Evolutionary conservation across 2,113 vertebrate species (phyloP).

Genomic region (Salvelinus namaycush): DNA sequence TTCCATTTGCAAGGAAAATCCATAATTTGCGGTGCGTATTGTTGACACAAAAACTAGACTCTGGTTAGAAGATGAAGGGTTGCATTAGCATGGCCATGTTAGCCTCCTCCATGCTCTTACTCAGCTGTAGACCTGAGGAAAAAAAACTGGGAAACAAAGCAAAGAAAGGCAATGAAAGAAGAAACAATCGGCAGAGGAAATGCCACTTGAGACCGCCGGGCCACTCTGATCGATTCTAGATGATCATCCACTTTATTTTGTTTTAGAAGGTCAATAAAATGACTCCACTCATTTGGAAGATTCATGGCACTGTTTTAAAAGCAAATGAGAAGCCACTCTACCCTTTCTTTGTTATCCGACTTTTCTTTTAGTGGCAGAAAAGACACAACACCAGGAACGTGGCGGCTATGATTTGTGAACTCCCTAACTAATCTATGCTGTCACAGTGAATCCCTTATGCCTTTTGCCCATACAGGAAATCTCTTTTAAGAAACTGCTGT

Average conservation of each 20-base stretch:
- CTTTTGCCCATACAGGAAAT: not conserved
- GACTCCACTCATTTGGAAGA: slow-evolving; percentile 20
- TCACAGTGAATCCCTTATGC: no score
- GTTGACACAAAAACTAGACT: slow-evolving; percentile 12
- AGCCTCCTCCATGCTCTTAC: slow-evolving; percentile 31
- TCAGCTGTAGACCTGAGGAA: slow-evolving; percentile 21
- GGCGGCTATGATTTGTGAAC: slow-evolving; percentile 22
- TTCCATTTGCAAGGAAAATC: slow-evolving; percentile 53
- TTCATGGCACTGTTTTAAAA: slow-evolving; percentile 14
- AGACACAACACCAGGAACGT: not conserved
- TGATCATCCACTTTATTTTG: slow-evolving; percentile 61
- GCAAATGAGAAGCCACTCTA: slow-evolving; percentile 31
- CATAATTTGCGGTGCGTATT: not conserved
- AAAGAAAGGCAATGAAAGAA: slow-evolving; percentile 22
- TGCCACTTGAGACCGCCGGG: slow-evolving; percentile 43
- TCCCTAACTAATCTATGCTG: slow-evolving; percentile 5
- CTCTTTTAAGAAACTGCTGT: not conserved
- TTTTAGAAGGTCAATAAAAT: slow-evolving; percentile 60
- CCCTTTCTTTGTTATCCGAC: not conserved
- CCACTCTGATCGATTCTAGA: slow-evolving; percentile 56
- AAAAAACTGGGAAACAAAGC: not conserved
- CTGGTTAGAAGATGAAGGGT: slow-evolving; percentile 53
- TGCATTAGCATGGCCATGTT: slow-evolving; percentile 49
- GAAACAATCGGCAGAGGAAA: slow-evolving; percentile 47
- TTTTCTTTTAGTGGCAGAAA: not conserved